A percentile compares a stretch with the other conserved stretches of the same genome.
phyloP scores from a whole-genome alignment of 2,797 vertebrate species.

The Atherinosoma microstoma region DNA sequence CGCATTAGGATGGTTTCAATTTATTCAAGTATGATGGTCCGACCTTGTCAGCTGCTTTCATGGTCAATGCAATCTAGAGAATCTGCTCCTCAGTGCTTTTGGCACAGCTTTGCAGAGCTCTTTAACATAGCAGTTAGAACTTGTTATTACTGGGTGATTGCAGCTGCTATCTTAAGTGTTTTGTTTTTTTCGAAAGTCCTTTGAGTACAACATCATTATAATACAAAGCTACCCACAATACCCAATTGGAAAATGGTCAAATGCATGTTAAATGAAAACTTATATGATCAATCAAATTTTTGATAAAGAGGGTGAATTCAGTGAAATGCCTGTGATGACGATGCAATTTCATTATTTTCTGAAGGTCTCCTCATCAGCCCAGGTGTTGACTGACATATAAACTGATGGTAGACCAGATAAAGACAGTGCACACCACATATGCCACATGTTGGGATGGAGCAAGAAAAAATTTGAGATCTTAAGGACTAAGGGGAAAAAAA shows the following conservation, averaged over 20 bases:
- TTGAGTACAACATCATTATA: background rate
- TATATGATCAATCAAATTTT: background rate
- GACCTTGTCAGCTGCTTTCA: slow-evolving; percentile 62
- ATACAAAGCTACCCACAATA: background rate
- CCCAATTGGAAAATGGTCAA: background rate
- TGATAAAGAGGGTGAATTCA: background rate
- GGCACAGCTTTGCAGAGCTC: slow-evolving; percentile 21
- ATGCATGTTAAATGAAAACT: background rate
- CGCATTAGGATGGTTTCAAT: slow-evolving; percentile 63
- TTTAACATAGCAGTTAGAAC: slow-evolving; percentile 22
- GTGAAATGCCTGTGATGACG: background rate
- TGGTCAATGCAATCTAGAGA: slow-evolving; percentile 46
- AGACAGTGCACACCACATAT: background rate
- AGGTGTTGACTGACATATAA: slow-evolving; percentile 6
- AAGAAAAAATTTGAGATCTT: background rate
- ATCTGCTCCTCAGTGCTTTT: slow-evolving; percentile 19
- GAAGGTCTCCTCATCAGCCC: background rate
- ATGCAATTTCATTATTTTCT: slow-evolving; percentile 6
- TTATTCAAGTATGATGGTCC: slow-evolving; percentile 53
- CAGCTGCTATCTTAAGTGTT: slow-evolving; percentile 2
- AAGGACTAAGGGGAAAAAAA: background rate
- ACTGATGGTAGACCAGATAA: slow-evolving; percentile 10
- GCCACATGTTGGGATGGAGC: background rate
- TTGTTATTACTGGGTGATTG: slow-evolving; percentile 3
- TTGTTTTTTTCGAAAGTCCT: background rate